Percentiles rank a stretch among this genome's conserved stretches.
phyloP scores from a whole-genome alignment of 2,113 vertebrate species.

The Rhodinocichla rosea region DNA sequence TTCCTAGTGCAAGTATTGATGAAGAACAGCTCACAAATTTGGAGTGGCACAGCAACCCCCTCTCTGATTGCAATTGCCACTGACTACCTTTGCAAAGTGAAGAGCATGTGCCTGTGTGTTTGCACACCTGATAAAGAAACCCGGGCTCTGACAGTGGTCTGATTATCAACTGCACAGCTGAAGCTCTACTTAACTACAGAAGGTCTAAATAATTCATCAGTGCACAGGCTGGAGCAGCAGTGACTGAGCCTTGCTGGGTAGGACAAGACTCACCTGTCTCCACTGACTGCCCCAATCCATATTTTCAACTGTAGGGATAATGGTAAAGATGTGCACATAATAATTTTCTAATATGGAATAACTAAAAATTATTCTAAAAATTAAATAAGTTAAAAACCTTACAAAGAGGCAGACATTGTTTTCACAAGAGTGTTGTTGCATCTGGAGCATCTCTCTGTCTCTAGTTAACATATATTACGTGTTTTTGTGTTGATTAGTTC shows the following conservation, averaged over 20 bases:
- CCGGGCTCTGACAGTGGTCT: background rate
- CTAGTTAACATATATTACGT: background rate
- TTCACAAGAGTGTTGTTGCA: background rate
- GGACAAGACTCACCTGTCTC: accelerated
- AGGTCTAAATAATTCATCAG: background rate
- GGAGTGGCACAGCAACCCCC: background rate
- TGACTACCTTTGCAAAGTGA: background rate
- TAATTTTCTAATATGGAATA: background rate
- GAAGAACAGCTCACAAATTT: background rate
- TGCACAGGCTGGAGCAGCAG: background rate
- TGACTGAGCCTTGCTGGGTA: background rate
- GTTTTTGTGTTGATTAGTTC: background rate
- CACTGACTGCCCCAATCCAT: background rate
- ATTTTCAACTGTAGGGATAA: background rate
- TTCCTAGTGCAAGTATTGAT: background rate
- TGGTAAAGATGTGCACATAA: background rate
- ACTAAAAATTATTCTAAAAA: background rate
- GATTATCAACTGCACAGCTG: background rate
- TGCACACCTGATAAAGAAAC: background rate
- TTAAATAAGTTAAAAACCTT: background rate
- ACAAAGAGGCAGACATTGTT: background rate
- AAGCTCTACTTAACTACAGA: background rate
- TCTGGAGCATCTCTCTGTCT: background rate
- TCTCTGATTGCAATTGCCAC: conserved; percentile 37
- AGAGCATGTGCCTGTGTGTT: background rate